phyloP scores from a whole-genome alignment of 1,140 invertebrate species.

The Limonius californicus region DNA sequence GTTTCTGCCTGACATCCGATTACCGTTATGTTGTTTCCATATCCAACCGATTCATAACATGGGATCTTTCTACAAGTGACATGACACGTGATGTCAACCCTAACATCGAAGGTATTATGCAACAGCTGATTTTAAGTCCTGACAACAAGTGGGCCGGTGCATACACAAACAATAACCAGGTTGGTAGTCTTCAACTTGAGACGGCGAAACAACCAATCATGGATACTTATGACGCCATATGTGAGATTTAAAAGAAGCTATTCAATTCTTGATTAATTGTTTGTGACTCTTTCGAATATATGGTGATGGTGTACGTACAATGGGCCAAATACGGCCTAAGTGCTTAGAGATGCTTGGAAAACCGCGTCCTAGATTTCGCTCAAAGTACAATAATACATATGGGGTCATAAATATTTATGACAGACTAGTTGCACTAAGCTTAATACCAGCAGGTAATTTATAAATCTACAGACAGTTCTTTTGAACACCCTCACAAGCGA shows the following conservation, averaged over 20 bases:
- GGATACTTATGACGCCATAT: too few relatives aligned
- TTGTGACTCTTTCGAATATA: too few relatives aligned
- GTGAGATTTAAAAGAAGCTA: too few relatives aligned
- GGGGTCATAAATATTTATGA: too few relatives aligned
- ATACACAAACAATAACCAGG: constrained; percentile 94
- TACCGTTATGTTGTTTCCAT: constrained; percentile 92
- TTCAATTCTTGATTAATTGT: too few relatives aligned
- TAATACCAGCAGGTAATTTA: constrained; percentile 10
- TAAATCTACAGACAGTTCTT: constrained; percentile 72
- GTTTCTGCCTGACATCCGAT: constrained; percentile 87
- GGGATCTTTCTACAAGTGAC: constrained; percentile 93
- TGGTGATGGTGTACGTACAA: too few relatives aligned
- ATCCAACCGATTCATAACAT: constrained; percentile 96
- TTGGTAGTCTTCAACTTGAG: too few relatives aligned
- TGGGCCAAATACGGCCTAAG: too few relatives aligned
- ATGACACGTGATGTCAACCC: constrained; percentile 87
- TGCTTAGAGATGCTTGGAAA: too few relatives aligned
- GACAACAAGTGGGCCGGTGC: constrained; percentile 96
- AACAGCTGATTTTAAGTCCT: constrained; percentile 87
- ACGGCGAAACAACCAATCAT: neutral
- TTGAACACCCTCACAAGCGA: constrained; percentile 89
- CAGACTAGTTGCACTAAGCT: too few relatives aligned
- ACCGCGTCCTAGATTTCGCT: too few relatives aligned
- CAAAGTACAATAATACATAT: too few relatives aligned
- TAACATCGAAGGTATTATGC: constrained; percentile 92